Conservation (phyloP, 2,888 invertebrate species). For the Patella caerulea region DNA sequence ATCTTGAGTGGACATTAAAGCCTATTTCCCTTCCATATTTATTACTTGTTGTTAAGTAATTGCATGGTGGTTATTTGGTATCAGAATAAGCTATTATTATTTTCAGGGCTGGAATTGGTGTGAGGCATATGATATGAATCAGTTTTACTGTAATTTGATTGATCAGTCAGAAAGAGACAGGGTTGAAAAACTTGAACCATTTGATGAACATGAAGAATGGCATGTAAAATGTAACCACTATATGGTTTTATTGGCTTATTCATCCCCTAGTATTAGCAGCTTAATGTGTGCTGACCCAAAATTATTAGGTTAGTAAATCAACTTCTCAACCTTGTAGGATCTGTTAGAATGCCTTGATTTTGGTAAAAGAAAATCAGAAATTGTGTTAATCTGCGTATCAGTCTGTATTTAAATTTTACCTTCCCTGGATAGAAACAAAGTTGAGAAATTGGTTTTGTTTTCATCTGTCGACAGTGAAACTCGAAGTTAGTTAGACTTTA, state of each 20-base stretch:
- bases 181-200: conserved; percentile 71
- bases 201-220: conserved; percentile 75
- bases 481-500: no score
- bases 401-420: no score
- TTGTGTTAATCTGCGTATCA: no score
- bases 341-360: no score
- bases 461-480: no score
- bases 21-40: no score
- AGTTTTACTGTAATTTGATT: conserved; percentile 66
- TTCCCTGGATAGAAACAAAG: no score
- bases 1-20: no score
- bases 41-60: no score
- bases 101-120: conserved; percentile 68
- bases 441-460: no score
- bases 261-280: background rate
- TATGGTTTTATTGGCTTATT: conserved; percentile 68
- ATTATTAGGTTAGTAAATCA: conserved; percentile 32
- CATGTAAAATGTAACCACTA: conserved; percentile 74
- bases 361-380: no score
- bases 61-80: no score
- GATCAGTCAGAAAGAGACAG: conserved; percentile 61
- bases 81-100: background rate
- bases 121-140: conserved; percentile 68
- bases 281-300: background rate
- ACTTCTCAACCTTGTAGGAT: conserved; percentile 54